phyloP scores from a whole-genome alignment of 2,113 vertebrate species.

The Cettia cetti region DNA sequence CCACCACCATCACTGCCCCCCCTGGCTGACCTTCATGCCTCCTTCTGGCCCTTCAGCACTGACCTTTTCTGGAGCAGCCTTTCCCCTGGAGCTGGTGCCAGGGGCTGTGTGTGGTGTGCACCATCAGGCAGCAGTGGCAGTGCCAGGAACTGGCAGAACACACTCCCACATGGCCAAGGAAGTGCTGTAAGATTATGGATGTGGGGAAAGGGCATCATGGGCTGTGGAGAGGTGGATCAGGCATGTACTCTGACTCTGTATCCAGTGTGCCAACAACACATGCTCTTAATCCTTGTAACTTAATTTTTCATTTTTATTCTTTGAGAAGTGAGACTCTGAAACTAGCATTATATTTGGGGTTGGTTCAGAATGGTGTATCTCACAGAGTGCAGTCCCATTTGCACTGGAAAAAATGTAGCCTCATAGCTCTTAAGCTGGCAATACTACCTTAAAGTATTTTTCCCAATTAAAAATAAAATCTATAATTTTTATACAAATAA shows the following conservation, averaged over 20 bases:
- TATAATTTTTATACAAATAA: neutral
- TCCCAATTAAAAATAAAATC: neutral
- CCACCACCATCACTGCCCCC: neutral
- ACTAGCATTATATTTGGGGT: neutral
- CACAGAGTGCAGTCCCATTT: neutral
- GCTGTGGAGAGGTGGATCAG: neutral
- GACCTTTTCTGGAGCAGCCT: neutral
- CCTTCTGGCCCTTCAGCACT: accelerated
- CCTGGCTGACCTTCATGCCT: neutral
- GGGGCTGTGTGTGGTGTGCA: accelerated
- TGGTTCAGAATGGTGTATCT: neutral
- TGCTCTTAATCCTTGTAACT: neutral
- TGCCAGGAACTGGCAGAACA: neutral
- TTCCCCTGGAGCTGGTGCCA: neutral
- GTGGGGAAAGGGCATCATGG: neutral
- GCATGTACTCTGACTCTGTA: accelerated
- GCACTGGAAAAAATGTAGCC: neutral
- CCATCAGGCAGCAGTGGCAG: neutral
- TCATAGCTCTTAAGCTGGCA: neutral
- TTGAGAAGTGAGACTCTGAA: neutral
- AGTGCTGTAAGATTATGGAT: no score
- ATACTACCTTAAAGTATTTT: neutral
- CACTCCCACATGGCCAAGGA: neutral
- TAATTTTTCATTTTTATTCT: neutral
- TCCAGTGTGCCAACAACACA: neutral